Base-by-base conservation (phyloP, 2,797 vertebrate species). In the Propithecus deckenii region DNA sequence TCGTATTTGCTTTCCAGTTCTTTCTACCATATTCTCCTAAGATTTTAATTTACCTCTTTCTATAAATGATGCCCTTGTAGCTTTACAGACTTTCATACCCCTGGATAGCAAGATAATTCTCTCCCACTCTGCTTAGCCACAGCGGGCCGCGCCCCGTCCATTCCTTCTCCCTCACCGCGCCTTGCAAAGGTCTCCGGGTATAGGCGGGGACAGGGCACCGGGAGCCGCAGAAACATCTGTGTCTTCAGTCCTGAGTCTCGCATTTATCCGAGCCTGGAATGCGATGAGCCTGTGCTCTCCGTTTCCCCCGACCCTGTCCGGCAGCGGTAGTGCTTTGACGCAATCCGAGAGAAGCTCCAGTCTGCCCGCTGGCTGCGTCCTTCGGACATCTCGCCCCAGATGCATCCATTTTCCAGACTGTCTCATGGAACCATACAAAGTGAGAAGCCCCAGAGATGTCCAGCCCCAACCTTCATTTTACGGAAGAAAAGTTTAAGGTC, bases 181-280 rank as follows among this genome's bases (percentile, higher is more conserved):
- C n/a, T 41, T 48, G 63, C 17, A 1, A 32, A 41, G 15, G 25
- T 23, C 38, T 30, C 65, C 25, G 12, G 11, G 74, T 28, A 2
- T 12, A 4, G 76, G 30, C n/a, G 25, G 35, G 14, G 20, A 20
- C 18, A 1, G 6, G 41, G 55, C 7, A 28, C 20, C 5, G 23
- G 41, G 23, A 76, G n/a, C 23, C 22, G 48, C 23, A 30, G 41
- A 20, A 48, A 32, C 22, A 48, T 2, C 57, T 30, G 22, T 2
- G 1, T 30, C 38, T 28, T 14, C 10, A 30, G 30, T 18, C 38
- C 22, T 0, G 2, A 14, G 38, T 28, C 15, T 22, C 28, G 0
- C 12, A 25, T 59, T 41, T 3, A 43, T 7, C 41, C 41, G 84
- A n/a, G 25, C 9, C 69, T 22, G 43, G 30, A 61, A 38, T 15